Percentiles rank a stretch among this genome's conserved stretches.
phyloP scores from a whole-genome alignment of 2,113 vertebrate species.

The Eolophus roseicapilla region DNA sequence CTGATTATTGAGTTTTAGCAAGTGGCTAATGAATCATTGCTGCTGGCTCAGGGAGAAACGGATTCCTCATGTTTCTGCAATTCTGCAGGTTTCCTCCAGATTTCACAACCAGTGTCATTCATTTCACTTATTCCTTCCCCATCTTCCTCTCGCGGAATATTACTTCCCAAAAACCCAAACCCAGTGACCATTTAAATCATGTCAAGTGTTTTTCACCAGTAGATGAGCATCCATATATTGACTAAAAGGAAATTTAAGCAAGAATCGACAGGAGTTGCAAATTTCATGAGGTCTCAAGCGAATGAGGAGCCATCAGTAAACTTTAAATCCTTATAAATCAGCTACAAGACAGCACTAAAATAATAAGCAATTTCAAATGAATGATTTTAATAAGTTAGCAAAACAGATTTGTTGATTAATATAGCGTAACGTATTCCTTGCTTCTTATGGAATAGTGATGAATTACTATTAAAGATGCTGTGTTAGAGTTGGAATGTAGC shows the following conservation, averaged over 20 bases:
- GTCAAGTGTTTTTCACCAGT: background rate
- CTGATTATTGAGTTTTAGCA: constrained; percentile 63
- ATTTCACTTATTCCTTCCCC: background rate
- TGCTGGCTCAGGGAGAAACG: constrained; percentile 50
- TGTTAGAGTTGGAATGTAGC: background rate
- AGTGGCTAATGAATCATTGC: constrained; percentile 67
- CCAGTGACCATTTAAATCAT: background rate
- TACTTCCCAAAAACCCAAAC: background rate
- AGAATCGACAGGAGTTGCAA: background rate
- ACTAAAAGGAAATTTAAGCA: background rate
- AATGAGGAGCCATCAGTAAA: background rate
- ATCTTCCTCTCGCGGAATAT: background rate
- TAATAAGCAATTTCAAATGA: background rate
- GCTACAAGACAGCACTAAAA: background rate
- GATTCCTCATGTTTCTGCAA: constrained; percentile 32
- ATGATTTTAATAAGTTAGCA: background rate
- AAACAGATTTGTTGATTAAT: constrained; percentile 40
- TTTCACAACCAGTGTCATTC: background rate
- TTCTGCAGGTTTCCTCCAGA: constrained; percentile 35
- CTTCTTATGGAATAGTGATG: background rate
- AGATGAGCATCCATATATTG: background rate
- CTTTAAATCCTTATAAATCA: background rate
- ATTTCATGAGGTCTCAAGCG: background rate
- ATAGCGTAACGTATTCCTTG: background rate
- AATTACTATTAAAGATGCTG: background rate